Base-by-base conservation (phyloP, 2,888 invertebrate genomes). In the Cryptophagus acutangulus region DNA sequence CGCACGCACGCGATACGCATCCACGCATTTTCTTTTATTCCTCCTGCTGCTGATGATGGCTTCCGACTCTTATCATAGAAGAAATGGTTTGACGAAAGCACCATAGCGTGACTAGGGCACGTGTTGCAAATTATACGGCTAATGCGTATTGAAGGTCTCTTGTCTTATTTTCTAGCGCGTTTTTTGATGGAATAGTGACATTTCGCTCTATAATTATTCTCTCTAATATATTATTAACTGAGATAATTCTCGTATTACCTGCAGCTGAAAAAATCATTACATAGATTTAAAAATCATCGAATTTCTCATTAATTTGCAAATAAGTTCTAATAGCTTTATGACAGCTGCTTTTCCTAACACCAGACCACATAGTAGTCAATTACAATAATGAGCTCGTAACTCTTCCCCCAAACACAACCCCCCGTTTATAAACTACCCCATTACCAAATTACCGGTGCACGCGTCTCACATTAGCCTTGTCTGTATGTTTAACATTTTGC, bases 361-460 rank as follows among this genome's bases (percentile, higher is more conserved):
- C 10, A 31, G 47, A 54, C 51, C 52, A 40, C 52, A 49, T n/a
- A n/a, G n/a, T n/a, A n/a, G 46, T 51, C 55, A 57, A 57, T 57
- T 57, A 57, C 47, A 34, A 51, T 57, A 55, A 57, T 55, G 57
- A 54, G 55, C 40, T 52, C 55, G 50, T 55, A 57, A 55, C 53
- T 57, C 52, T 55, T 52, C 52, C 55, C 51, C 46, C 46, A 42
- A 52, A 54, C 42, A n/a, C 14, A 4, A 9, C 3, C 31, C 14
- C 31, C 31, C 14, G 3, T 31, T 4, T 37, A 26, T 14, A 25
- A 5, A 45, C 53, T 40, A 46, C 52, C 57, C 56, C 52, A 55
- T 55, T 57, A 55, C 52, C 50, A 53, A 57, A 57, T 55, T 57
- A 57, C 52, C 43, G 49, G 46, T 47, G 51, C 57, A 57, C 55